Evolutionary conservation across 2,113 vertebrate genomes (phyloP).

Genomic region (Pelecanoides urinatrix): DNA sequence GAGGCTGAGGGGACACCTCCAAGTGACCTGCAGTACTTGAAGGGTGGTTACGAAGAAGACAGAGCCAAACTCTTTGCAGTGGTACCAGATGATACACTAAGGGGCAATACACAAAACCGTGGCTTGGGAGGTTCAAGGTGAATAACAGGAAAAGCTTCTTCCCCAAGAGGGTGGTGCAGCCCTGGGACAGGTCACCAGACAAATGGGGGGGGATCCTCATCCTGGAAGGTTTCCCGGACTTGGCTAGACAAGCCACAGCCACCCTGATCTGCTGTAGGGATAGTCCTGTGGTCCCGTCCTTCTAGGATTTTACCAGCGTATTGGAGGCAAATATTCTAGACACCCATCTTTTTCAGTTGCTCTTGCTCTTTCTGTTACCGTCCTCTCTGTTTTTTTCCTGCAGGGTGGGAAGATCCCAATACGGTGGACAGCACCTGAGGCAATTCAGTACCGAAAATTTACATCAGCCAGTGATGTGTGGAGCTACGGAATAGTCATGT

Average conservation of each 20-base stretch:
- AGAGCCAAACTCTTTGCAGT: neutral
- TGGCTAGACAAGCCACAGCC: neutral
- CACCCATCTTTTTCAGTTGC: neutral
- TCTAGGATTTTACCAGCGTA: neutral
- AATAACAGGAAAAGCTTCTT: neutral
- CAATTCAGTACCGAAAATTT: constrained; percentile 82
- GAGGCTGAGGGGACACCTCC: neutral
- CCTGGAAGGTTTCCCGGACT: neutral
- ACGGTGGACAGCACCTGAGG: constrained; percentile 81
- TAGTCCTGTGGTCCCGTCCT: neutral
- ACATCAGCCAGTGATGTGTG: constrained; percentile 81
- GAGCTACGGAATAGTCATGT: constrained; percentile 85
- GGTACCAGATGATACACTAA: neutral
- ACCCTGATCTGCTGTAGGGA: neutral
- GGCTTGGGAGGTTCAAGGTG: neutral
- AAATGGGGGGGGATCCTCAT: neutral
- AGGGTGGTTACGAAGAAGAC: neutral
- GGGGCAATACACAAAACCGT: neutral
- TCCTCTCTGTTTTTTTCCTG: neutral
- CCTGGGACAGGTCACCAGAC: neutral
- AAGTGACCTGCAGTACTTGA: neutral
- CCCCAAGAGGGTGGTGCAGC: neutral
- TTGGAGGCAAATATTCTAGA: neutral
- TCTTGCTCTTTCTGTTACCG: neutral
- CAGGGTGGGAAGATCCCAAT: constrained; percentile 84